Evolutionary conservation across 2,888 invertebrate species (phyloP), one percentile per base, ranked within the genome.

Genomic region (Chouioia cunea): DNA sequence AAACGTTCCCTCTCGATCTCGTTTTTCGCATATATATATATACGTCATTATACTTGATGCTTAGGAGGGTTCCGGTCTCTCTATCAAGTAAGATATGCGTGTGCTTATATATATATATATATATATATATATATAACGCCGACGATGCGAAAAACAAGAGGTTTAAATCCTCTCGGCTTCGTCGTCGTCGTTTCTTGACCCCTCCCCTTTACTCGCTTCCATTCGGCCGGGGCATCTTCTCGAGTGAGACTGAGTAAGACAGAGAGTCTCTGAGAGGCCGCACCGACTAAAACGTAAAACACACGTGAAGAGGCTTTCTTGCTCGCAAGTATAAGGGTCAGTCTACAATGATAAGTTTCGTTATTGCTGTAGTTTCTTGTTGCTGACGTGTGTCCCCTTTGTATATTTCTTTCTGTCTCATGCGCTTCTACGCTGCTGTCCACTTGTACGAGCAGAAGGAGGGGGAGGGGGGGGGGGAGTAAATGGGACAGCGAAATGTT

Each of bases 241-340:
- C 63, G 54, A 73, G 73, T 48, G 64, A 47, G 54, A 72, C 20
- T 62, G 43, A 59, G 44, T 27, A 63, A 65, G 18, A 50, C n/a
- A 27, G 44, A 69, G 43, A 44, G 27, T 16, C n/a, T 36, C 4
- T 47, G 52, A 60, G 62, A 60, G n/a, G 50, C 53, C 6, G 43
- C 48, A 48, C 8, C 65, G 63, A 68, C 68, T 68, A 63, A 70
- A 67, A 70, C 70, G 70, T 73, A 73, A 73, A 73, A 73, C 73
- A 73, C 67, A 73, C 65, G 73, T 50, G 56, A 22, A 70, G 73
- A 73, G 73, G 60, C 18, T 54, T 57, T 20, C 27, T 46, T 23
- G 53, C 65, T 14, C 16, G 4, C 43, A 23, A 66, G 66, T 50
- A 57, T 62, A 65, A 73, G 73, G 73, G 70, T 73, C 73, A 70